Evolutionary conservation across 2,888 invertebrate species (phyloP), one percentile per base, ranked within the genome.

Genomic region (Cyclophora punctaria): DNA sequence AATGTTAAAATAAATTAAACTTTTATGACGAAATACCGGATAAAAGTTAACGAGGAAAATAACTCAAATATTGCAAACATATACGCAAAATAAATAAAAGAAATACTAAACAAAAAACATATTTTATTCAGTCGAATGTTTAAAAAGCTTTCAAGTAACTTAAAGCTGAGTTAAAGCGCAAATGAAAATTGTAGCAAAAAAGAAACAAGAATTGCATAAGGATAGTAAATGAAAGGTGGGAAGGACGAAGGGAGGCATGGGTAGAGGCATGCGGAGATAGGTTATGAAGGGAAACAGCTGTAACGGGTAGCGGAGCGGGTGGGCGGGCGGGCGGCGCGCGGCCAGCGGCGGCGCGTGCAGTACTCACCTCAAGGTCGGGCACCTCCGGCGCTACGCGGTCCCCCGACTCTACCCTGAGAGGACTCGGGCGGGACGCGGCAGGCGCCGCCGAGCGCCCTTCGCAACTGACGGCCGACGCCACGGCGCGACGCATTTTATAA

Each of bases 281-380:
- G 79, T 78, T 79, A 77, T 76, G 69, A 77, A 75, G 69, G 70
- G 68, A 71, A 84, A 83, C 86, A 87, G 85, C 84, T 87, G 87
- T 86, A 78, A 71, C 80, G 80, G 78, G 74, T 76, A n/a, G n/a
- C n/a, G n/a, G n/a, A n/a, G n/a, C n/a, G n/a, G n/a, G n/a, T n/a
- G n/a, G n/a, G n/a, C n/a, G 77, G 81, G 81, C 80, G 83, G 78
- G 75, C 72, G 78, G 73, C 67, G 66, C 62, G 67, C 61, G 66
- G 73, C 75, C 77, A 79, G 83, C 80, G 81, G 83, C 80, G 69
- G 67, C 70, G 73, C 73, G 67, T 74, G 74, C 79, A 75, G 69
- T 66, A 86, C 86, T 85, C 76, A 86, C 86, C 86, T 86, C 81
- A 80, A 83, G 83, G 83, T 82, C 82, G 59, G 63, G 57, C 64